phyloP scores from a whole-genome alignment of 2,113 vertebrate species.

The Condylura cristata region DNA sequence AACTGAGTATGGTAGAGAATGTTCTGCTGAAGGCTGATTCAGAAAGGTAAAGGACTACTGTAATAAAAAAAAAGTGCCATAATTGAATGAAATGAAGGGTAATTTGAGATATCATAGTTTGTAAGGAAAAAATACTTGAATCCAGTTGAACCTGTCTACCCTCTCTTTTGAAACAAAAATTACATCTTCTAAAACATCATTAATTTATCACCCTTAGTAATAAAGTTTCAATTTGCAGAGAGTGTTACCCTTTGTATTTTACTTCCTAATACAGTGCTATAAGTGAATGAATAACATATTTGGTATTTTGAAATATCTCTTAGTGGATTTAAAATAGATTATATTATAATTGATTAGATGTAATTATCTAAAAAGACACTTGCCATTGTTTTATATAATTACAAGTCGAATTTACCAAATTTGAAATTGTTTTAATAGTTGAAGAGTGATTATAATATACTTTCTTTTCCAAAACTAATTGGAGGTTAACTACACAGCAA shows the following conservation, averaged over 20 bases:
- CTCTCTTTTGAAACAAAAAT: slow-evolving; percentile 74
- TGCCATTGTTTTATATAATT: slow-evolving; percentile 71
- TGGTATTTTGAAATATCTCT: slow-evolving; percentile 70
- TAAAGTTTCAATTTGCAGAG: slow-evolving; percentile 74
- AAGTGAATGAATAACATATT: slow-evolving; percentile 60
- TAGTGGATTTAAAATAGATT: slow-evolving; percentile 71
- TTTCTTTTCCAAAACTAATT: slow-evolving; percentile 73
- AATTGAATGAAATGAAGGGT: slow-evolving; percentile 72
- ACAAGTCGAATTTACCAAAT: slow-evolving; percentile 68
- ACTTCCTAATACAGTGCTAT: slow-evolving; percentile 34
- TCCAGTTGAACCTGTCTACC: slow-evolving; percentile 72
- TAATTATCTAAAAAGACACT: slow-evolving; percentile 73
- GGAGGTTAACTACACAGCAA: slow-evolving; percentile 67
- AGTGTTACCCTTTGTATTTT: slow-evolving; percentile 57
- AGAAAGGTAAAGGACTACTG: not conserved
- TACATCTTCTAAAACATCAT: slow-evolving; percentile 61
- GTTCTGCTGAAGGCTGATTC: slow-evolving; percentile 3
- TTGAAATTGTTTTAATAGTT: slow-evolving; percentile 68
- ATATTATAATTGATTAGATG: slow-evolving; percentile 67
- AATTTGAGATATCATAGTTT: slow-evolving; percentile 68
- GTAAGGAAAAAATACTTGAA: slow-evolving; percentile 61
- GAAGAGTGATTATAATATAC: slow-evolving; percentile 55
- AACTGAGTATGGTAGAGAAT: not conserved
- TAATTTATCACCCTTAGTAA: slow-evolving; percentile 72
- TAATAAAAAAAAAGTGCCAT: slow-evolving; percentile 22